These are phyloP conservation scores for Hylomyscus alleni DNA, from an alignment of 2,797 vertebrate species.

Conservation along the genomic window DNA sequence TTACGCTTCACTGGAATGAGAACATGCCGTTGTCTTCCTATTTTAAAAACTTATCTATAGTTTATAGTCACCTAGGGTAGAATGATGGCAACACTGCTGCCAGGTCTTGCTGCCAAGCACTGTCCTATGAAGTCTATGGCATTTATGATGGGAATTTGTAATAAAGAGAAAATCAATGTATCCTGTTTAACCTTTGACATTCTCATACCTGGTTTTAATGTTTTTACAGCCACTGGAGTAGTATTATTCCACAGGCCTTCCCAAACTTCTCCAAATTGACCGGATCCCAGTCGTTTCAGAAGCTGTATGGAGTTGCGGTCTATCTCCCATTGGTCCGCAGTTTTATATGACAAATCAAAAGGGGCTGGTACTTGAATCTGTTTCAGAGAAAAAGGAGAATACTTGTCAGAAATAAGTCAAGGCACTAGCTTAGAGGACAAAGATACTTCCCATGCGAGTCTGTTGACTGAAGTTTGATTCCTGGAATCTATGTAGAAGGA, in stretches of 20 bases:
- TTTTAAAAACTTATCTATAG: not conserved
- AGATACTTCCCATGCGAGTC: not conserved
- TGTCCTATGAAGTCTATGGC: not conserved
- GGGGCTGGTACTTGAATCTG: constrained; percentile 87
- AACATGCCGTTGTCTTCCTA: not conserved
- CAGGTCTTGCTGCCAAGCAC: not conserved
- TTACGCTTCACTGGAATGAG: not conserved
- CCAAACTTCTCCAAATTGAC: constrained; percentile 97
- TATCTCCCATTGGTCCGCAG: constrained; percentile 98
- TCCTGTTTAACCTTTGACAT: not conserved
- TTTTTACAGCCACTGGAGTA: constrained; percentile 96
- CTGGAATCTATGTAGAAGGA: not conserved
- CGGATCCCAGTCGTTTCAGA: constrained; percentile 93
- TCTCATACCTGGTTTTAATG: constrained; percentile 94
- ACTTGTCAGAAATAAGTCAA: not conserved
- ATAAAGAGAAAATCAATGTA: not conserved
- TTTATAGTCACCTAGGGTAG: not conserved
- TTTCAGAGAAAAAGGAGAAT: constrained; percentile 71
- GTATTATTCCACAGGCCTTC: constrained; percentile 96
- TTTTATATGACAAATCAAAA: constrained; percentile 95
- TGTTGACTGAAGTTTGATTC: not conserved
- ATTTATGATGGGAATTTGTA: not conserved
- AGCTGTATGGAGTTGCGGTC: constrained; percentile 92
- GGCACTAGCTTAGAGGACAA: not conserved
- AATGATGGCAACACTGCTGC: not conserved